phyloP scores from a whole-genome alignment of 2,888 invertebrate genomes.

The Idaea biselata region DNA sequence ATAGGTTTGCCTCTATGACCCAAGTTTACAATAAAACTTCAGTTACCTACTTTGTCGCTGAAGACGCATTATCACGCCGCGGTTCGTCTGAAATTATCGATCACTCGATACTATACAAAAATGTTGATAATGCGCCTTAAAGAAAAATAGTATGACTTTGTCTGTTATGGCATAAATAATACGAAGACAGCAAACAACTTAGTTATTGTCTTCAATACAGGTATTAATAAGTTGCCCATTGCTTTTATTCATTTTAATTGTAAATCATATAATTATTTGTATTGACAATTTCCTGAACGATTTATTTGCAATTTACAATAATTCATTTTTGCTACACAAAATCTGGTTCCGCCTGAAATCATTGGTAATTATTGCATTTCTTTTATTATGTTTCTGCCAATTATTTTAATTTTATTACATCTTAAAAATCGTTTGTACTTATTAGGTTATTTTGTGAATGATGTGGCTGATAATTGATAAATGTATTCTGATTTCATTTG shows the following conservation, averaged over 20 bases:
- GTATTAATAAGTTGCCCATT: slow-evolving; percentile 3
- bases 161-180: neutral
- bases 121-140: neutral
- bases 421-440: slow-evolving; percentile 35
- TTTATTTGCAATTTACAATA: neutral
- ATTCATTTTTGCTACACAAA: slow-evolving; percentile 9
- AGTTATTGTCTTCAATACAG: neutral
- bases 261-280: neutral
- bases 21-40: neutral
- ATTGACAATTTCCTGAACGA: neutral
- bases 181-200: neutral
- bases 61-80: too few relatives aligned
- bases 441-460: slow-evolving; percentile 27
- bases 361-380: slow-evolving; percentile 20
- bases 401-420: slow-evolving; percentile 13
- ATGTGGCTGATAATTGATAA: slow-evolving; percentile 6
- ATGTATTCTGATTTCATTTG: neutral
- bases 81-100: too few relatives aligned
- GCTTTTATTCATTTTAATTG: neutral
- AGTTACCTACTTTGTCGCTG: neutral
- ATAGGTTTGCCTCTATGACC: too few relatives aligned
- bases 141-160: neutral
- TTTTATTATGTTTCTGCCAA: slow-evolving; percentile 12
- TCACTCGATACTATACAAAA: too few relatives aligned
- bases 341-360: slow-evolving; percentile 28